phyloP scores from a whole-genome alignment of 2,797 vertebrate genomes.

The Bovichtus diacanthus region DNA sequence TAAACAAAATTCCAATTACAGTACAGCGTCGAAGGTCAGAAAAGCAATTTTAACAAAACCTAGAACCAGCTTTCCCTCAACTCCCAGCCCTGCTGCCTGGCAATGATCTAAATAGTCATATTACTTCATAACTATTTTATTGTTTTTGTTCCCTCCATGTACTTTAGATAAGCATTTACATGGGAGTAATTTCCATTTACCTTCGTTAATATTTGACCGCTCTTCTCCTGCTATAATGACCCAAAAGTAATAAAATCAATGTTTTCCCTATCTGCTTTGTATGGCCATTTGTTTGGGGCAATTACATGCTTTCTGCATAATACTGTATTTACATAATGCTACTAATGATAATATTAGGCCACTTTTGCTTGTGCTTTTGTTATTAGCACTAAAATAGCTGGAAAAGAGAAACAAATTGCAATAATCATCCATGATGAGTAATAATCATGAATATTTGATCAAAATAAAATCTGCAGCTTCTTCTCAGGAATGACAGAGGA shows the following conservation, averaged over 20 bases:
- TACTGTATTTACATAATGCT: conserved; percentile 75
- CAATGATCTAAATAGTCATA: neutral
- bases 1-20: neutral
- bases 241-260: conserved; percentile 59
- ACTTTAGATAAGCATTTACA: conserved; percentile 33
- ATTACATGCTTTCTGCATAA: conserved; percentile 77
- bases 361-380: conserved; percentile 55
- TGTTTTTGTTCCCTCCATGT: conserved; percentile 13
- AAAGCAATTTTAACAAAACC: neutral
- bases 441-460: conserved; percentile 79
- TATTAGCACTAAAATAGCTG: conserved; percentile 60
- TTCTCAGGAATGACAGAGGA: conserved; percentile 45
- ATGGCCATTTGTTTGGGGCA: conserved; percentile 59
- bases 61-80: neutral
- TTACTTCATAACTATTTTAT: conserved; percentile 3
- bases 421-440: conserved; percentile 70
- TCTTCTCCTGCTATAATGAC: conserved; percentile 47
- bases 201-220: conserved; percentile 46
- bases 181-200: conserved; percentile 27
- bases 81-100: neutral
- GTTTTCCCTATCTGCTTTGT: conserved; percentile 40
- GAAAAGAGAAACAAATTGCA: conserved; percentile 68
- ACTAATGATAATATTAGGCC: conserved; percentile 67
- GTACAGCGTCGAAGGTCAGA: neutral
- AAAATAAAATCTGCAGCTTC: conserved; percentile 52